These are phyloP conservation scores for Alviniconcha marisindica DNA, from an alignment of 1,140 invertebrate genomes.

Conservation along the genomic window DNA sequence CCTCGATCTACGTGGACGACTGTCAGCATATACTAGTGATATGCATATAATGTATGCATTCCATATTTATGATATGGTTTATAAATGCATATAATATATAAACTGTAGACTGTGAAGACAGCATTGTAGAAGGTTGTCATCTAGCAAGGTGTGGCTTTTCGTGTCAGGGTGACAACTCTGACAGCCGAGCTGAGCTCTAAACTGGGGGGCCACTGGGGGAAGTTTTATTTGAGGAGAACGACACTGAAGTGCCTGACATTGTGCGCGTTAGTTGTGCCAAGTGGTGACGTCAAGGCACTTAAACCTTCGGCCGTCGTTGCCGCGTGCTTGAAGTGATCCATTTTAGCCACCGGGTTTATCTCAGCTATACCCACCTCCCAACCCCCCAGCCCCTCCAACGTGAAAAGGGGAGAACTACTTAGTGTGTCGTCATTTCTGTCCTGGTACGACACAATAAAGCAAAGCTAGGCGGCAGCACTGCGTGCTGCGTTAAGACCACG, in stretches of 20 bases:
- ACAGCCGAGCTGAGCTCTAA: background rate
- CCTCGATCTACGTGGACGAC: too few species aligned
- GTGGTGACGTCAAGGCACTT: background rate
- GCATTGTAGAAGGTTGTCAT: too few species aligned
- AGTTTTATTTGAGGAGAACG: background rate
- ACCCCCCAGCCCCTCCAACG: background rate
- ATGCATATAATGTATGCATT: too few species aligned
- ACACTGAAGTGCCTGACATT: background rate
- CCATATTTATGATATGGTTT: too few species aligned
- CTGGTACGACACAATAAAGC: too few species aligned
- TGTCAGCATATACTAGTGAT: too few species aligned
- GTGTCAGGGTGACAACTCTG: too few species aligned
- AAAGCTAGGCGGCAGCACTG: too few species aligned
- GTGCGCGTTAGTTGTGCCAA: background rate
- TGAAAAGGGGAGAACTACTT: background rate
- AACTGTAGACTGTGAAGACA: too few species aligned
- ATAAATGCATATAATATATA: too few species aligned
- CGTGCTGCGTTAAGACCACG: too few species aligned
- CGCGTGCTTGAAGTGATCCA: slow-evolving; percentile 3
- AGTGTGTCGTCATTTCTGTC: too few species aligned
- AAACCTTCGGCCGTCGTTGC: background rate
- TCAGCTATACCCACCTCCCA: slow-evolving; percentile 8
- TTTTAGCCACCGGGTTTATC: slow-evolving; percentile 5
- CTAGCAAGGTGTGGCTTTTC: background rate
- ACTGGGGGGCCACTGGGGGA: background rate